Base-by-base conservation (phyloP, 2,888 invertebrate species). In the Argynnis bischoffii region DNA sequence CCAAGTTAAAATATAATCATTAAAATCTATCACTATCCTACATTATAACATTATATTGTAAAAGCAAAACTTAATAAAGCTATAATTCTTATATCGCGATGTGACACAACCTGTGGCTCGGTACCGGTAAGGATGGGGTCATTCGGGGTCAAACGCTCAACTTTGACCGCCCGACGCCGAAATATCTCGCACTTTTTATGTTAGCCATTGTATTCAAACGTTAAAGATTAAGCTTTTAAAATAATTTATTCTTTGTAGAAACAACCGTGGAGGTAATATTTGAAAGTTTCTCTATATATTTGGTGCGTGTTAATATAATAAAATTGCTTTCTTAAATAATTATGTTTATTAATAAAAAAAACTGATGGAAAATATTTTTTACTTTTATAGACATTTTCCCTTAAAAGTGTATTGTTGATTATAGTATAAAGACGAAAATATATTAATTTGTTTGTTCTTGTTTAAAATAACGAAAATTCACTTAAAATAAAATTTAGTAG, bases 121-220 rank as follows among this genome's bases (percentile, higher is more conserved):
- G 71, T 66, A 74, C 73, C 71, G 74, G 73, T 73, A 69, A 61
- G 56, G 70, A 64, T 63, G 85, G 85, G 90, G 86, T 90, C 87
- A 90, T 70, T 66, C n/a, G 81, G 81, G 90, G 84, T 90, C 90
- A 89, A 79, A 57, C 79, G 79, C 80, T 88, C 86, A 87, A 89
- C 89, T 89, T 85, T 87, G 88, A 88, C 90, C 88, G 82, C 75
- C 77, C 76, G 76, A 76, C 65, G 76, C 78, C 78, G 72, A 77
- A 78, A 77, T 56, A 56, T 78, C 78, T 79, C 73, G 73, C 74
- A 72, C 75, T 75, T 75, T 75, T 75, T 66, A 70, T 70, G 60
- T 64, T 51, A 51, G 56, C 59, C 66, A 72, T 66, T 64, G 66
- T 69, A 46, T 69, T 67, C 55, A 53, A 64, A 53, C 54, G 56